Evolutionary conservation across 2,888 invertebrate genomes (phyloP), one percentile per base, ranked within the genome.

Genomic region (Ethmia dodecea): DNA sequence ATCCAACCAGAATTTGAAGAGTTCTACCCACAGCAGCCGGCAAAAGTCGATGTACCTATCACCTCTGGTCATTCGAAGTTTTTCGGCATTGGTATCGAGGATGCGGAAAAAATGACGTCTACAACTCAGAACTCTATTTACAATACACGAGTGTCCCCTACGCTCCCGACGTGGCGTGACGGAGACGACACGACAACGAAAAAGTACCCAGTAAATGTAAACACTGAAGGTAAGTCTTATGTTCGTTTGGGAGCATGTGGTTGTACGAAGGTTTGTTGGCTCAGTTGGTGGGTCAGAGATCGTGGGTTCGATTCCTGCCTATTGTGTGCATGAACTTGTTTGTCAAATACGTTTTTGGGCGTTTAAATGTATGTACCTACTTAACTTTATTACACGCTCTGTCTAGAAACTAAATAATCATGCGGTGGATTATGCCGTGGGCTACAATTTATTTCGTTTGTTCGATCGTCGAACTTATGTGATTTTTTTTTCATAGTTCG

Each of bases 1-100:
- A 35, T 59, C 11, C 59, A 65, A 2, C 44, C 55, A 32, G 70
- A 72, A 40, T 42, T 60, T 6, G 59, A 63, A 48, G 69, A 73
- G 36, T 63, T 49, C 46, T 67, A 67, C 32, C 48, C 37, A 6
- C 60, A 45, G 3, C 61, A 48, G 4, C 51, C 59, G 3, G n/a
- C n/a, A n/a, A n/a, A n/a, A n/a, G n/a, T n/a, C n/a, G 60, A 70
- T 22, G 48, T 67, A 13, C 75, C 69, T 42, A 89, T 90, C 48
- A 89, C 89, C 3, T 89, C 90, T 26, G 89, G 89, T 25, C 90
- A 90, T 64, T 90, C 90, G 37, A 90, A 90, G 42, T 76, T 88
- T 40, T 90, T 90, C 47, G 90, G 89, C 35, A 79, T 90, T 40
- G 88, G 89, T 33, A 87, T 90, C 29, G 90, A 90, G 54, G 89